Percentiles rank a stretch among this genome's conserved stretches.
Evolutionary conservation across 2,797 vertebrate species (phyloP).

Genomic region (Cirrhinus mrigala): DNA sequence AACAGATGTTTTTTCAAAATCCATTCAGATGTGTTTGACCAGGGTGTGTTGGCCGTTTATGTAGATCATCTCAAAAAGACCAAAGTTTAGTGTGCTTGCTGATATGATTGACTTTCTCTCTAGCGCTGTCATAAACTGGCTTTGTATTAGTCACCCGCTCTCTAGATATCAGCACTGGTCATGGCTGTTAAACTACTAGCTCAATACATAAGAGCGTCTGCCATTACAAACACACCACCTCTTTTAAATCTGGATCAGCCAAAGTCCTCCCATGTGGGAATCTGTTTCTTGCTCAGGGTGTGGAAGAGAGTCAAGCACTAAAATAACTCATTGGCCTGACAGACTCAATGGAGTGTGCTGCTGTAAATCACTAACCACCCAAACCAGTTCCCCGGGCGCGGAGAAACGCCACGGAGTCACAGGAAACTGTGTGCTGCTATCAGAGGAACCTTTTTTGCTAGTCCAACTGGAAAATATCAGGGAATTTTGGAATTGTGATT

Average conservation of each 20-base stretch:
- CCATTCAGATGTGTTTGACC: not conserved
- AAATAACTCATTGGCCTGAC: conserved; percentile 4
- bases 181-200: not conserved
- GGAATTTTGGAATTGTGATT: not conserved
- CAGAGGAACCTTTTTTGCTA: no score
- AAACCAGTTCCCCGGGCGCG: conserved; percentile 42
- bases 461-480: not conserved
- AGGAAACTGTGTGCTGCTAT: not conserved
- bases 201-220: not conserved
- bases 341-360: not conserved
- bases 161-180: not conserved
- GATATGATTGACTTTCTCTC: not conserved
- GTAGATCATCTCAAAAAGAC: not conserved
- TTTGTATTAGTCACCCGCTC: not conserved
- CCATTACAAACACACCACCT: not conserved
- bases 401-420: not conserved
- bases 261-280: conserved; percentile 11
- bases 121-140: not conserved
- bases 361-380: conserved; percentile 20
- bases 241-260: conserved; percentile 1
- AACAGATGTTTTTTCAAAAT: not conserved
- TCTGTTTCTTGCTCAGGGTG: conserved; percentile 8
- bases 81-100: not conserved
- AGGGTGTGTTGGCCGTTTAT: not conserved
- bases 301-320: not conserved